Base-by-base conservation (phyloP, 2,888 invertebrate species). In the Sipha maydis region DNA sequence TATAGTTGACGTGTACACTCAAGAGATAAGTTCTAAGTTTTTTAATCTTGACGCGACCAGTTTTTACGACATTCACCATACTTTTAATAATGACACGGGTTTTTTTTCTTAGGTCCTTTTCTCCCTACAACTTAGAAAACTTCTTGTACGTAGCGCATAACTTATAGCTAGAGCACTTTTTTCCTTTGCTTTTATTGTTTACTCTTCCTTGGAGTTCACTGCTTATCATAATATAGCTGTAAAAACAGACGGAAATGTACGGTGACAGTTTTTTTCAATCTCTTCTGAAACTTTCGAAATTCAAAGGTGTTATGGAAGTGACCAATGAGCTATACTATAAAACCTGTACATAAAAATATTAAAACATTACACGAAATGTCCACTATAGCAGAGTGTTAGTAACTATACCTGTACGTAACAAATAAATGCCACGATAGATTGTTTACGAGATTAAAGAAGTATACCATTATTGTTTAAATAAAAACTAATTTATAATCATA, bases 21-120 rank as follows among this genome's bases (percentile, higher is more conserved):
- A 9, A 79, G 21, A 80, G 73, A 88, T 80, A 88, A 82, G 88
- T 88, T 88, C 19, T 34, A 82, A 67, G 67, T 88, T 88, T 88
- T 88, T 86, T 88, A 88, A 88, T 88, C 88, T 88, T 61, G 79
- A 69, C 79, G 9, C 86, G 79, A 82, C 82, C 88, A 75, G 88
- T 88, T 88, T 88, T 88, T 88, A 88, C 75, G 88, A 82, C 80
- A 19, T 75, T 67, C 61, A 28, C 67, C 75, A 21, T 67, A 48
- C 48, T 88, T 88, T 82, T 88, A 82, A 88, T 88, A 86, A 88
- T 82, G 82, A 82, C 88, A 86, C 71, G 38, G 14, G 56, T 85
- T 69, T 78, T 84, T 84, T 80, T 76, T 76, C 41, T 79, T 79
- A 80, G 9, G 21, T 86, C 78, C 56, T 41, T 71, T 80, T 61